A percentile compares a stretch with the other conserved stretches of the same genome.
Conservation (phyloP, 2,113 vertebrate species). For the Serilophus lunatus region DNA sequence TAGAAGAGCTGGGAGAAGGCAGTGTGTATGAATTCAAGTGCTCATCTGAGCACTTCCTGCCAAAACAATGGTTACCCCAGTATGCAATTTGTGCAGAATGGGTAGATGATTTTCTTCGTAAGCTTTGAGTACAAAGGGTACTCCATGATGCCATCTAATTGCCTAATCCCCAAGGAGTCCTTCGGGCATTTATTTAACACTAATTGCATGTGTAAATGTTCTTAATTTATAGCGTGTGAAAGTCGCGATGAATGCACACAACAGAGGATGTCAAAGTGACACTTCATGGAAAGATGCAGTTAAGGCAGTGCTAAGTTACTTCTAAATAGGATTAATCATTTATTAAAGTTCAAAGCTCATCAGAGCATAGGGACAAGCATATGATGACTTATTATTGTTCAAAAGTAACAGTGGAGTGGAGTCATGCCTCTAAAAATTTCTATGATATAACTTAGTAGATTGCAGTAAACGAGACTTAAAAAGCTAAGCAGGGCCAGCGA, state of each 20-base stretch:
- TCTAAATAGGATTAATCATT: conserved; percentile 43
- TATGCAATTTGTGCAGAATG: neutral
- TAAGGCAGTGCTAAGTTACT: conserved; percentile 25
- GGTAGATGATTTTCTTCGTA: conserved; percentile 33
- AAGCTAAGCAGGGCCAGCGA: rapidly evolving
- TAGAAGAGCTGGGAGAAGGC: neutral
- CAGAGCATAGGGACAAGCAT: neutral
- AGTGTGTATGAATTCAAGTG: neutral
- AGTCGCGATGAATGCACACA: conserved; percentile 38
- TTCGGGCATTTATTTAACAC: conserved; percentile 54
- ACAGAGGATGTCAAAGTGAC: conserved; percentile 48
- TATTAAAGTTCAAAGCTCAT: conserved; percentile 30
- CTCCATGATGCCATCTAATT: conserved; percentile 55
- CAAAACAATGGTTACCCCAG: neutral
- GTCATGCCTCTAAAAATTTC: neutral
- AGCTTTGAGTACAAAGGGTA: conserved; percentile 43
- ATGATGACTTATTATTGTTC: neutral
- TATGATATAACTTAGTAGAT: neutral
- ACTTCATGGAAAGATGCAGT: neutral
- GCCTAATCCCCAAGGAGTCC: conserved; percentile 37
- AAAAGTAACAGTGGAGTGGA: neutral
- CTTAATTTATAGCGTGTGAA: conserved; percentile 59
- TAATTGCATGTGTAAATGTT: conserved; percentile 63
- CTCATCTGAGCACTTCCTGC: neutral
- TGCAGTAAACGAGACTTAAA: neutral